Conservation (phyloP, 2,888 invertebrate species). For the Aquatica leii region DNA sequence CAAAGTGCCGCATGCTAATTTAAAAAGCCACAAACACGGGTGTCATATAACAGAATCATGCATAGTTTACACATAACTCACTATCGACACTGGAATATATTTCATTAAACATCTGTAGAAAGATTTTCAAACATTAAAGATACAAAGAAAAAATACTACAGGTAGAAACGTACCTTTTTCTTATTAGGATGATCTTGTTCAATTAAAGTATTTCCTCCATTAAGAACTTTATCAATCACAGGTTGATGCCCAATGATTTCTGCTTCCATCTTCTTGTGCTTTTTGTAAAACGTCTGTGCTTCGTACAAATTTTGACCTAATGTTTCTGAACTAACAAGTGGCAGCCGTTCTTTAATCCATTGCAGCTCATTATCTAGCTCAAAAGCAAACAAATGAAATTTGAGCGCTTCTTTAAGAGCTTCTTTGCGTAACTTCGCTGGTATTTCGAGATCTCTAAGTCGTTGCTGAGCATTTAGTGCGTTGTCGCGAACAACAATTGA, state of each 20-base stretch:
- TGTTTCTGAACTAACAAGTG: constrained; percentile 77
- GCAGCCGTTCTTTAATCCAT: constrained; percentile 93
- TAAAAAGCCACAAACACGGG: too few relatives aligned
- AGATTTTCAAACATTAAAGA: neutral
- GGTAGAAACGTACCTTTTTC: constrained; percentile 69
- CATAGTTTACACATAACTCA: constrained; percentile 7
- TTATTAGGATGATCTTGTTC: constrained; percentile 82
- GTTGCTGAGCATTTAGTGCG: constrained; percentile 76
- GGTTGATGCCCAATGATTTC: constrained; percentile 89
- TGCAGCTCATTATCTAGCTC: constrained; percentile 92
- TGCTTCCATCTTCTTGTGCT: constrained; percentile 90
- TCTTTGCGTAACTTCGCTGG: constrained; percentile 76
- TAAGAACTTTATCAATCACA: constrained; percentile 82
- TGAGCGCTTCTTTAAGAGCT: constrained; percentile 83
- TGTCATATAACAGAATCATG: neutral
- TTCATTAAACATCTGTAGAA: constrained; percentile 4
- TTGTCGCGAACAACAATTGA: constrained; percentile 83
- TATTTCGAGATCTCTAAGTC: constrained; percentile 74
- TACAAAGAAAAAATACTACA: neutral
- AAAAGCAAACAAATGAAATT: constrained; percentile 92
- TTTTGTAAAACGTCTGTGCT: constrained; percentile 90
- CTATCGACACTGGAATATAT: neutral
- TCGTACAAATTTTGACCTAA: constrained; percentile 89
- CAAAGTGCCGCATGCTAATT: too few relatives aligned
- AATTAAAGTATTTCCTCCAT: constrained; percentile 78